Evolutionary conservation across 2,113 vertebrate genomes (phyloP).

Genomic region (Thryonomys swinderianus): DNA sequence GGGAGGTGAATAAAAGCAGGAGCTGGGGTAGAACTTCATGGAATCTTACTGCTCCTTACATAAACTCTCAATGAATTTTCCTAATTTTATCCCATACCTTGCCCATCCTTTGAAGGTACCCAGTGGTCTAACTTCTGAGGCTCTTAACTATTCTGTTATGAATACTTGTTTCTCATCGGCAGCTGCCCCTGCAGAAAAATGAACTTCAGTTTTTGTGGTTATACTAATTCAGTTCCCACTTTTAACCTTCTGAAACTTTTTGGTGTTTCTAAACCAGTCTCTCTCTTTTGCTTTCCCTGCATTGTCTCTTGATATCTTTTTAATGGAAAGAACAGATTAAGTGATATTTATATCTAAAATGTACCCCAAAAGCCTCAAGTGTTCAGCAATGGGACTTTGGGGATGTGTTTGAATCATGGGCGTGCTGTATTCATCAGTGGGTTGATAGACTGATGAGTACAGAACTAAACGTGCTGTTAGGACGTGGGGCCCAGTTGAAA

Average conservation of each 20-base stretch:
- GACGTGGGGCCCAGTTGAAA: background rate
- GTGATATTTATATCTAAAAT: background rate
- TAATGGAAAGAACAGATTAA: conserved; percentile 8
- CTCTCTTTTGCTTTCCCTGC: background rate
- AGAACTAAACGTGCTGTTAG: background rate
- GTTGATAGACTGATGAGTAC: background rate
- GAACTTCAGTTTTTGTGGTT: background rate
- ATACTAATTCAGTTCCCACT: background rate
- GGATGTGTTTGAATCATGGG: background rate
- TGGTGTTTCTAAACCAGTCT: background rate
- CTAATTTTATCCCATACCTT: background rate
- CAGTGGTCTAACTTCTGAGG: background rate
- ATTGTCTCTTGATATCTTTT: background rate
- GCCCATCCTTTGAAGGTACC: background rate
- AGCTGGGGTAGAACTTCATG: background rate
- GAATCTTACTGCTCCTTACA: background rate
- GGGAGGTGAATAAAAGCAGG: background rate
- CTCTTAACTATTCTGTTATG: background rate
- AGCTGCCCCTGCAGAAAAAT: background rate
- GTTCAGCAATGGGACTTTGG: background rate
- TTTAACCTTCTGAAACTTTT: background rate
- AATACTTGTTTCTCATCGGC: background rate
- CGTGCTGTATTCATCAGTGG: background rate
- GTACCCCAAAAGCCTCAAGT: background rate
- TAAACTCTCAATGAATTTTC: background rate